Evolutionary conservation across 2,797 vertebrate species (phyloP), one percentile per base, ranked within the genome.

Genomic region (Kryptolebias ocellatus): DNA sequence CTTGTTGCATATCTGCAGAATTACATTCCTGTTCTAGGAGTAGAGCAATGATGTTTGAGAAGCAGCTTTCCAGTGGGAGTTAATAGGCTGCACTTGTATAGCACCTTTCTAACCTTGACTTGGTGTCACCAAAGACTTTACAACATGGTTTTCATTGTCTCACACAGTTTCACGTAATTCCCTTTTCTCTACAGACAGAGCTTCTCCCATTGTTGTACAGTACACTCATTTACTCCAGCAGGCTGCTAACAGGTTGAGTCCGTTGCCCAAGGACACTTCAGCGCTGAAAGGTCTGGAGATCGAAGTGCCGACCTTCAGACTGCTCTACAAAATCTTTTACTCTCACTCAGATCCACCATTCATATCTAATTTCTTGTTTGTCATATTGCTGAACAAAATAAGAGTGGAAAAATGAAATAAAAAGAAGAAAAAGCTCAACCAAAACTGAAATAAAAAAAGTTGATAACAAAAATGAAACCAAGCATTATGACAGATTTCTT

Each of bases 281-380:
- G 24, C 15, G 18, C 55, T 57, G 34, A 57, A 39, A 29, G 34
- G 29, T 17, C 29, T 15, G 1, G 17, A 54, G 20, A 57, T 57
- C 54, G 12, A 56, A 56, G 12, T 12, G 18, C 18, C 2, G 54
- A 56, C 53, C 53, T 54, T 34, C 53, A n/a, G 53, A 14, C 11
- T 42, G 14, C 46, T 18, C 2, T 49, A 18, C 46, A 49, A 8
- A 24, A 20, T 9, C 46, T 49, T 9, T 18, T 49, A 49, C n/a
- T 49, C 46, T 49, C n/a, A 49, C n/a, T 49, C 46, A 49, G 46
- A 18, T 18, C n/a, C 46, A 49, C 46, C 46, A 49, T 49, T 49
- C n/a, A 49, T 7, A 10, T n/a, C 4, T 16, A 7, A 20, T 57
- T 39, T 56, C 12, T 1, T 3, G 3, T 39, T 42, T 42, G 54